Percentiles rank a stretch among this genome's conserved stretches.
These are phyloP conservation scores for Malurus leucopterus DNA, from an alignment of 2,797 vertebrate species.

Conservation along the genomic window DNA sequence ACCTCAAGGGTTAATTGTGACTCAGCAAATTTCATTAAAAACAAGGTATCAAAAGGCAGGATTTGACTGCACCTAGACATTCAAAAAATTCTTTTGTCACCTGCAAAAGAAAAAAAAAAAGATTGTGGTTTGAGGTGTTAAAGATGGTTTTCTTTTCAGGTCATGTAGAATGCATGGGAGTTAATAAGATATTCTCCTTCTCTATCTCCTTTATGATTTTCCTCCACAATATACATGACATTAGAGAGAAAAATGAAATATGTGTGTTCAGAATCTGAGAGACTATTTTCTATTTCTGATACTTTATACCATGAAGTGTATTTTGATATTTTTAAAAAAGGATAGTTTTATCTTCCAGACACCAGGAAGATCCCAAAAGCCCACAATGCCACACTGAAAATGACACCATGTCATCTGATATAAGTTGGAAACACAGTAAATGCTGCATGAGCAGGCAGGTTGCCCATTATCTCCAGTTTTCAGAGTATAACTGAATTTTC, in stretches of 20 bases:
- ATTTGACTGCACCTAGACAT: not conserved
- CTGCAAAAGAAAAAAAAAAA: not conserved
- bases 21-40: not conserved
- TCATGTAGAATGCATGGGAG: not conserved
- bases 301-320: not conserved
- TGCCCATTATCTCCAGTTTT: not conserved
- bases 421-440: not conserved
- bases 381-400: not conserved
- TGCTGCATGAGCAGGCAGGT: not conserved
- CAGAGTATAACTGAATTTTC: not conserved
- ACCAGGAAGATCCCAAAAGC: not conserved
- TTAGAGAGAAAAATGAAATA: not conserved
- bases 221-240: not conserved
- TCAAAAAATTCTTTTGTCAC: not conserved
- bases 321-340: not conserved
- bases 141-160: not conserved
- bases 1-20: not conserved
- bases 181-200: not conserved
- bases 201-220: not conserved
- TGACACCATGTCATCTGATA: not conserved
- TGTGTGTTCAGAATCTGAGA: not conserved
- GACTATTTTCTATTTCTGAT: not conserved
- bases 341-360: not conserved
- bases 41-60: not conserved
- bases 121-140: not conserved